These are phyloP conservation scores for Heliconius erato DNA, from an alignment of 2,888 invertebrate genomes.

Conservation along the genomic window DNA sequence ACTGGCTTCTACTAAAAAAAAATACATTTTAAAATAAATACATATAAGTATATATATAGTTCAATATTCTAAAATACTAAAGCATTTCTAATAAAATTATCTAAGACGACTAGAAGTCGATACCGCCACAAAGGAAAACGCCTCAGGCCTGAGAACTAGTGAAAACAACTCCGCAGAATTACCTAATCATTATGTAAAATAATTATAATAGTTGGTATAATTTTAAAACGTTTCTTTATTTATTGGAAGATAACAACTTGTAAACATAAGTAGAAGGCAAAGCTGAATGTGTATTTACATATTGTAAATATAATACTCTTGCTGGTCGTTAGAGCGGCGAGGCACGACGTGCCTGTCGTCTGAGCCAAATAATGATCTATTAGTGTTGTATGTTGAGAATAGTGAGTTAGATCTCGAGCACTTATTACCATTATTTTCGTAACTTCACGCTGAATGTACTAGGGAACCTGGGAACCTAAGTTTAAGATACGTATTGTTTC, in stretches of 20 bases:
- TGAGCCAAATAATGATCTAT: slow-evolving; percentile 26
- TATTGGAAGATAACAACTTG: slow-evolving; percentile 20
- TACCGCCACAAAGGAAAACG: slow-evolving; percentile 1
- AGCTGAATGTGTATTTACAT: slow-evolving; percentile 23
- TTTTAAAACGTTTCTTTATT: slow-evolving; percentile 16
- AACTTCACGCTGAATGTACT: neutral
- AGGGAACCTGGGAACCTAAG: too few relatives aligned
- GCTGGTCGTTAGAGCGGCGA: slow-evolving; percentile 25
- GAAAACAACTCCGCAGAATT: slow-evolving; percentile 4
- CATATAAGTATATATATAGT: too few relatives aligned
- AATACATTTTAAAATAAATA: too few relatives aligned
- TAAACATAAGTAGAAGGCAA: slow-evolving; percentile 1
- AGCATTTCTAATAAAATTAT: neutral
- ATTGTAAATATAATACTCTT: slow-evolving; percentile 7
- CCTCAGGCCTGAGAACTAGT: slow-evolving; percentile 9
- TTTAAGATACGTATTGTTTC: too few relatives aligned
- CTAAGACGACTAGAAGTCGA: neutral
- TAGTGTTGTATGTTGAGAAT: slow-evolving; percentile 9
- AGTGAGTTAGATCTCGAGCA: neutral
- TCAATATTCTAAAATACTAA: too few relatives aligned
- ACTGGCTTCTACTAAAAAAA: too few relatives aligned
- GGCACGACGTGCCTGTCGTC: slow-evolving; percentile 13
- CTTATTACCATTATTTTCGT: neutral
- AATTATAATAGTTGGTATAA: slow-evolving; percentile 12
- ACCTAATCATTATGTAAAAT: slow-evolving; percentile 1